A percentile compares a stretch with the other conserved stretches of the same genome.
Conservation (phyloP, 2,113 vertebrate species). For the Zosterops japonicus region DNA sequence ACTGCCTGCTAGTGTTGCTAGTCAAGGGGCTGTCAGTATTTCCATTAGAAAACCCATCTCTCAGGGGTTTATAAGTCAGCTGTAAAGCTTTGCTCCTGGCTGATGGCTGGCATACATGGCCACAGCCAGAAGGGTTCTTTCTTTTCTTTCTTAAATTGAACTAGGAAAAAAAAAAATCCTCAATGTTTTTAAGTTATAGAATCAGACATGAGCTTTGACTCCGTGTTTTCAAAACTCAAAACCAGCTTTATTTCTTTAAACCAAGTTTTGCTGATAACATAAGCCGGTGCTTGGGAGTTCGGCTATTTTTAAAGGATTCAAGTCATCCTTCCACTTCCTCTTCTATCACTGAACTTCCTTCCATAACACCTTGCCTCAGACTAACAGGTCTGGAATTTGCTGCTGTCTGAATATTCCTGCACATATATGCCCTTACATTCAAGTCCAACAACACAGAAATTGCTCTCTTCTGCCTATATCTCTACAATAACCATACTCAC, state of each 20-base stretch:
- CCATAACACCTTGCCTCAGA: background rate
- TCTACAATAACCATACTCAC: background rate
- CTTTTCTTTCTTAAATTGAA: background rate
- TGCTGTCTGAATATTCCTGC: background rate
- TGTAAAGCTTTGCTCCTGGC: constrained; percentile 62
- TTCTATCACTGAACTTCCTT: background rate
- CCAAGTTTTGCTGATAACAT: background rate
- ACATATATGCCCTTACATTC: background rate
- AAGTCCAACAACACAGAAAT: background rate
- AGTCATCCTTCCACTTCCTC: background rate
- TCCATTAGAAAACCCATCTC: constrained; percentile 75
- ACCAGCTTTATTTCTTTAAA: background rate
- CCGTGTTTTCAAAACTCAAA: background rate
- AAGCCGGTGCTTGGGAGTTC: background rate
- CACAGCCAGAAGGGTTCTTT: constrained; percentile 29
- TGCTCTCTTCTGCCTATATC: background rate
- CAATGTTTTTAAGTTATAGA: background rate
- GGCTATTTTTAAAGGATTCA: background rate
- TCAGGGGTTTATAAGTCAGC: constrained; percentile 65
- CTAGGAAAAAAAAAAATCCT: background rate
- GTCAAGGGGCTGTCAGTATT: constrained; percentile 72
- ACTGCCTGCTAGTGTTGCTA: constrained; percentile 58
- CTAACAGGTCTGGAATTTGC: background rate
- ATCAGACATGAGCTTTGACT: background rate
- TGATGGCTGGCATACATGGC: constrained; percentile 30